Evolutionary conservation across 1,140 invertebrate species (phyloP), one percentile per base, ranked within the genome.

Genomic region (Leptinotarsa lineolata): DNA sequence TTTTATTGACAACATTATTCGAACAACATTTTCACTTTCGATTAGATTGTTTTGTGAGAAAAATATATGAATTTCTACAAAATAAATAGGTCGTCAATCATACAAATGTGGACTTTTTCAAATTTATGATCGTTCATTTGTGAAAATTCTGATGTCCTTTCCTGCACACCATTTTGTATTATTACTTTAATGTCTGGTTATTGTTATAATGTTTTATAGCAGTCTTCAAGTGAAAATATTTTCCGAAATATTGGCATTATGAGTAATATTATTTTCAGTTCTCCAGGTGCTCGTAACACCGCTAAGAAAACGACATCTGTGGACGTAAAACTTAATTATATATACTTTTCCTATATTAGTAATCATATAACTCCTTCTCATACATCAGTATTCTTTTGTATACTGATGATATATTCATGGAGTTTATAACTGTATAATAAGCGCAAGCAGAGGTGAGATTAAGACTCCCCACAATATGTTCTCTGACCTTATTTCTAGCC

Each of bases 361-460:
- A 54, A 16, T 54, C n/a, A 18, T 54, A 54, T n/a, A 54, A 54
- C 71, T 48, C 48, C 58, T 21, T 54, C 22, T 54, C 71, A 54
- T 39, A 54, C 30, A 69, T 73, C 22, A 54, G 48, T 68, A 44
- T 24, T 22, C 12, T 68, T 21, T 44, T n/a, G n/a, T 48, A 72
- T 39, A n/a, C 75, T 5, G 15, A 54, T n/a, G 68, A 21, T 12
- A 70, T 60, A 4, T 70, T 54, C 21, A 70, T 12, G 59, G n/a
- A n/a, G 22, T 72, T 65, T 21, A 72, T 46, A 65, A 46, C 16
- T 22, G 45, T 72, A 48, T 21, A 72, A 64, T 65, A 66, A 3
- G 46, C 18, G 16, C 61, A 24, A 64, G 44, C 15, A 30, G 12
- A 65, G 4, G 4, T 22, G 3, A 72, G 16, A 18, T 72, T 72